Percentiles rank a stretch among this genome's conserved stretches.
These are phyloP conservation scores for Aethes cnicana DNA, from an alignment of 2,888 invertebrate genomes.

Conservation along the genomic window DNA sequence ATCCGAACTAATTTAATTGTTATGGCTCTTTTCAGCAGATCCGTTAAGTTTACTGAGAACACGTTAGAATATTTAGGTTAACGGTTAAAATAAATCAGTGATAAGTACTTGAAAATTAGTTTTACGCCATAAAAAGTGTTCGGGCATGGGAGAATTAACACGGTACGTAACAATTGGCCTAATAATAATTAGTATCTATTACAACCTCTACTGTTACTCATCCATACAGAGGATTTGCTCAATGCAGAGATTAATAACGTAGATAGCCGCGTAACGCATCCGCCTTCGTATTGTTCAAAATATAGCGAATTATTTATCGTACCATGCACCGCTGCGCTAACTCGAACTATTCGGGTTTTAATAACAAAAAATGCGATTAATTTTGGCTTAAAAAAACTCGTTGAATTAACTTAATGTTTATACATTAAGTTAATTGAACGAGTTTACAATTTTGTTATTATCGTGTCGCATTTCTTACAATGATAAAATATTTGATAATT, in stretches of 20 bases:
- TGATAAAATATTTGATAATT: too few relatives aligned
- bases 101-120: neutral
- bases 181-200: slow-evolving; percentile 13
- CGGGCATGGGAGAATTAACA: too few relatives aligned
- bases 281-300: slow-evolving; percentile 36
- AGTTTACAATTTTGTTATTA: slow-evolving; percentile 5
- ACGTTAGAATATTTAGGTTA: slow-evolving; percentile 20
- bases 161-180: too few relatives aligned
- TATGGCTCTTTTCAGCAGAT: slow-evolving; percentile 11
- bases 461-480: too few relatives aligned
- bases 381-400: slow-evolving; percentile 10
- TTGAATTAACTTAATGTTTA: slow-evolving; percentile 8
- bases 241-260: slow-evolving; percentile 42
- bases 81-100: slow-evolving; percentile 9
- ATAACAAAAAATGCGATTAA: slow-evolving; percentile 9
- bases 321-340: slow-evolving; percentile 9
- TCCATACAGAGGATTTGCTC: slow-evolving; percentile 22
- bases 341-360: slow-evolving; percentile 14
- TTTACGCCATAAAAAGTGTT: neutral
- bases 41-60: neutral
- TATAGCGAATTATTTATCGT: slow-evolving; percentile 16
- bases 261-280: slow-evolving; percentile 66
- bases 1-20: slow-evolving; percentile 15
- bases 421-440: slow-evolving; percentile 10
- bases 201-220: slow-evolving; percentile 26